Base-by-base conservation (phyloP, 1,140 invertebrate genomes). In the Hyles euphorbiae region DNA sequence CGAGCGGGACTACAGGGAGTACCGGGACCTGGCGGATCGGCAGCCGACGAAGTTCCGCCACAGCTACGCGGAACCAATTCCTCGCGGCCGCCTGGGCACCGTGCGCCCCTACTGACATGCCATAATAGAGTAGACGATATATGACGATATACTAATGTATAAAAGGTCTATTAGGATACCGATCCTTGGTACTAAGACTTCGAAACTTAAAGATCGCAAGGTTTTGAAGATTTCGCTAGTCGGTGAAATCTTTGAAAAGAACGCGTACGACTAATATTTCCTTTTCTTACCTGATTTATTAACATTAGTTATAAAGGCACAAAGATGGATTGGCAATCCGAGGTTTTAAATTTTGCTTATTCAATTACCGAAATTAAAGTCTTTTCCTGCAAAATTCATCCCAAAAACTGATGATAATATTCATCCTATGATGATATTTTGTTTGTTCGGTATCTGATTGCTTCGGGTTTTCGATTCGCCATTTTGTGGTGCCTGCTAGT, bases 41-140 rank as follows among this genome's bases (percentile, higher is more conserved):
- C 84, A 85, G 58, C 85, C 76, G 64, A 74, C 78, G 4, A 89
- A 90, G 58, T 87, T 85, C 67, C 77, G 88, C 10, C 89, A 90
- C 67, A 90, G 89, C 59, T 90, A 90, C 57, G 89, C 89, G 36
- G 88, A 90, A 56, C 89, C 89, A 9, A 83, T 90, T 53, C 82
- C 84, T 0, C 67, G 89, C 34, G 87, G 83, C n/a, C 81, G 88
- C 40, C 76, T 90, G 5, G 87, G 87, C 0, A 87, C 88, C 51
- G 87, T 90, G 36, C 74, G 87, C 62, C 87, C 89, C 44, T 90
- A 89, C 65, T 90, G 68, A 83, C 65, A 75, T 81, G 85, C 82
- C 83, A 88, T 85, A 88, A 72, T 87, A 82, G 79, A 67, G 61
- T 46, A 32, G 45, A 55, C 55, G 51, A 59, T 10, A 50, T 50